A percentile compares a stretch with the other conserved stretches of the same genome.
These are phyloP conservation scores for Kryptolebias marmoratus DNA, from an alignment of 2,113 vertebrate genomes.

Conservation along the genomic window DNA sequence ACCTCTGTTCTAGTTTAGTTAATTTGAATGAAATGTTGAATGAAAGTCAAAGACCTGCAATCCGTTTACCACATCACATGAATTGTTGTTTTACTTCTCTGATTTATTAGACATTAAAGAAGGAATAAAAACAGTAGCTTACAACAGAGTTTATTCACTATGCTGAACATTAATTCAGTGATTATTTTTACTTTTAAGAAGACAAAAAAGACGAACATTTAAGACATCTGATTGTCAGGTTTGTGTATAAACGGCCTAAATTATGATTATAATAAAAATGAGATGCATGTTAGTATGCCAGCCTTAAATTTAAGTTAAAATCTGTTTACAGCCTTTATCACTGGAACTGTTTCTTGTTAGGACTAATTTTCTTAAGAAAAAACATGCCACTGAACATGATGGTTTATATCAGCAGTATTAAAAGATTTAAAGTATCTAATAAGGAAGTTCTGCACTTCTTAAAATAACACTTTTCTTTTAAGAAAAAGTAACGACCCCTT, in stretches of 20 bases:
- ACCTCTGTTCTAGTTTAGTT: background rate
- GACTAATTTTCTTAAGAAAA: too few relatives aligned
- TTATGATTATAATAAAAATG: too few relatives aligned
- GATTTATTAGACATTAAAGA: background rate
- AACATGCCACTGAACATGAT: too few relatives aligned
- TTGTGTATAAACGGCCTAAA: too few relatives aligned
- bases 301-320: too few relatives aligned
- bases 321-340: too few relatives aligned
- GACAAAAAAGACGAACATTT: too few relatives aligned
- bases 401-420: background rate
- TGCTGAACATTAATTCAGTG: background rate
- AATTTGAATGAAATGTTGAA: too few relatives aligned
- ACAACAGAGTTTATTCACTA: background rate
- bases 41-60: too few relatives aligned
- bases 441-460: background rate
- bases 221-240: too few relatives aligned
- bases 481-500: background rate
- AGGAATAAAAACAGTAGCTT: background rate
- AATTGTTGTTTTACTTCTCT: background rate
- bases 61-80: background rate
- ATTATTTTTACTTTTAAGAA: background rate
- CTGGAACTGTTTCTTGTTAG: background rate
- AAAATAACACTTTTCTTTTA: background rate
- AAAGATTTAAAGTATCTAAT: constrained; percentile 6
- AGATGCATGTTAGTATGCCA: too few relatives aligned